Evolutionary conservation across 2,113 vertebrate species (phyloP).

Genomic region (Erythrocercus mccallii): DNA sequence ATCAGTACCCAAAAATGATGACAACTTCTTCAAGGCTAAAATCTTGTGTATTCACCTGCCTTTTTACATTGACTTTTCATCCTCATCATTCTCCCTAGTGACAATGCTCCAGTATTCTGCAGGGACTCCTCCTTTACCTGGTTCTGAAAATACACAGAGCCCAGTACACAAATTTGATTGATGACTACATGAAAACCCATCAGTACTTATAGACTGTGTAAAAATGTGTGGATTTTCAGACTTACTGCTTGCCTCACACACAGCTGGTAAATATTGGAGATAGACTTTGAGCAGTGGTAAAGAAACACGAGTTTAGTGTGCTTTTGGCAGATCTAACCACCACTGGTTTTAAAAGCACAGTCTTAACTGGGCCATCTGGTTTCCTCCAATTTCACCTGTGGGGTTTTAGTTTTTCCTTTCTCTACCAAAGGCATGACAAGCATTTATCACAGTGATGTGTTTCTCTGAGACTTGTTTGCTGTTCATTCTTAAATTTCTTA

Average conservation of each 20-base stretch:
- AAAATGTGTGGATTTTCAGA: not conserved
- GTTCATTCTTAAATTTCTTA: not conserved
- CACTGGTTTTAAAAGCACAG: not conserved
- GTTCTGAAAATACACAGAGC: not conserved
- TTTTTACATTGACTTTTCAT: not conserved
- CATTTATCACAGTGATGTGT: not conserved
- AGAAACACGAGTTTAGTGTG: not conserved
- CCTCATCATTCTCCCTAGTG: not conserved
- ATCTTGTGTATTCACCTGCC: not conserved
- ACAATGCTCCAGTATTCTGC: not conserved
- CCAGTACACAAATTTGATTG: not conserved
- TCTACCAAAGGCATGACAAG: not conserved
- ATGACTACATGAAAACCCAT: not conserved
- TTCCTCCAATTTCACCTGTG: not conserved
- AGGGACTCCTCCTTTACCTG: not conserved
- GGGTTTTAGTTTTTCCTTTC: not conserved
- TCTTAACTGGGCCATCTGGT: not conserved
- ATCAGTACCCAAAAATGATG: not conserved
- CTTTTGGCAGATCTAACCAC: not conserved
- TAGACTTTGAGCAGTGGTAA: not conserved
- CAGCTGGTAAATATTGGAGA: not conserved
- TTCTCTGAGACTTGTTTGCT: not conserved
- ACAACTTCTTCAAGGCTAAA: not conserved
- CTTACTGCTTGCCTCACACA: not conserved
- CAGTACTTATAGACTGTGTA: not conserved